Percentiles rank a stretch among this genome's conserved stretches.
Evolutionary conservation across 2,113 vertebrate species (phyloP).

Genomic region (Lathamus discolor): DNA sequence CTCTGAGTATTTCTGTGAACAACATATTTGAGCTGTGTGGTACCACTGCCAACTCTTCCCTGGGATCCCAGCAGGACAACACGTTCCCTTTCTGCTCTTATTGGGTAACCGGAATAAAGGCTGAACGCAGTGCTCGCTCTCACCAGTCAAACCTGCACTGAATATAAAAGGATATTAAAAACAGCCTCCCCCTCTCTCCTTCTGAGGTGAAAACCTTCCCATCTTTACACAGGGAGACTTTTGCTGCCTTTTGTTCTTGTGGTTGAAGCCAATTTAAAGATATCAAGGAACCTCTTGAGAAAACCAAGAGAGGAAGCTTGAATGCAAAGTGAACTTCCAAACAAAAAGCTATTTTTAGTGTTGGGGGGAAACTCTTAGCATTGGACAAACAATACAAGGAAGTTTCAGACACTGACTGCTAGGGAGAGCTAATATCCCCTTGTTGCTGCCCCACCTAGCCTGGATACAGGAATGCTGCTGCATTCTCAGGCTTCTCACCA

Average conservation of each 20-base stretch:
- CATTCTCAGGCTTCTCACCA: slow-evolving; percentile 34
- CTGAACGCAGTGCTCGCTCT: slow-evolving; percentile 21
- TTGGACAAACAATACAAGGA: slow-evolving; percentile 86
- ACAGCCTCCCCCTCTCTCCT: background rate
- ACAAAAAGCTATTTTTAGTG: slow-evolving; percentile 89
- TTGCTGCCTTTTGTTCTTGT: slow-evolving; percentile 78
- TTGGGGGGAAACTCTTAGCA: slow-evolving; percentile 73
- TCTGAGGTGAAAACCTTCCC: slow-evolving; percentile 53
- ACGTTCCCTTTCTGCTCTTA: slow-evolving; percentile 49
- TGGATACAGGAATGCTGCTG: slow-evolving; percentile 15
- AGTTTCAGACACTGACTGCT: slow-evolving; percentile 77
- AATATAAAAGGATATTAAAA: slow-evolving; percentile 43
- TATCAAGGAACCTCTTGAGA: slow-evolving; percentile 65
- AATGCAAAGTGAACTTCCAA: slow-evolving; percentile 80
- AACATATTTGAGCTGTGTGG: background rate
- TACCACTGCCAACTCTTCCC: slow-evolving; percentile 48
- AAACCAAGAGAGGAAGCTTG: slow-evolving; percentile 75
- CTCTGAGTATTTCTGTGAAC: background rate
- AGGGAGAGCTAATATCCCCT: slow-evolving; percentile 62
- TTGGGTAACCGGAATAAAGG: background rate
- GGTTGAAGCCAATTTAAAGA: slow-evolving; percentile 70
- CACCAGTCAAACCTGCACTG: slow-evolving; percentile 47
- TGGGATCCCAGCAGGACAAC: slow-evolving; percentile 51
- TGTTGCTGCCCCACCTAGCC: slow-evolving; percentile 54
- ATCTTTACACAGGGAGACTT: slow-evolving; percentile 36